Evolutionary conservation across 2,797 vertebrate species (phyloP).

Genomic region (Anas acuta): DNA sequence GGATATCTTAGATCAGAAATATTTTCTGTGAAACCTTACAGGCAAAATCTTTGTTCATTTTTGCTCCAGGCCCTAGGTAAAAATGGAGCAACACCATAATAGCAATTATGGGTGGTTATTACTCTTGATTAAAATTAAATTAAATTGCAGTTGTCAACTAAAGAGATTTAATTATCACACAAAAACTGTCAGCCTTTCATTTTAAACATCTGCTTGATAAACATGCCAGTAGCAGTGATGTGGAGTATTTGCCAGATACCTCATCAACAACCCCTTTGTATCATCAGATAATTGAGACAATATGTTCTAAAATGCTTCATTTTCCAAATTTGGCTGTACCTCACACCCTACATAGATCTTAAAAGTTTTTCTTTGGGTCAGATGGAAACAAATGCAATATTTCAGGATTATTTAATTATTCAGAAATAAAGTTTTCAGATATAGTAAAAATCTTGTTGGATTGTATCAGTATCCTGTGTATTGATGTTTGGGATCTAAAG

Average conservation of each 20-base stretch:
- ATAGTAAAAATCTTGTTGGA: background rate
- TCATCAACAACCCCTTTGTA: constrained; percentile 57
- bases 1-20: background rate
- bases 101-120: constrained; percentile 65
- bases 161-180: constrained; percentile 73
- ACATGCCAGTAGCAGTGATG: constrained; percentile 44
- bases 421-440: background rate
- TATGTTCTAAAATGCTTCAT: constrained; percentile 14
- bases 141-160: constrained; percentile 73
- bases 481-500: background rate
- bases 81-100: constrained; percentile 34
- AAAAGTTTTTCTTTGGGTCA: constrained; percentile 11
- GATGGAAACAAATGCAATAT: background rate
- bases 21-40: background rate
- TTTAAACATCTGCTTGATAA: constrained; percentile 74
- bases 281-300: constrained; percentile 29
- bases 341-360: background rate
- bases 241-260: constrained; percentile 63
- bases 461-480: background rate
- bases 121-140: constrained; percentile 79
- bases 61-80: background rate
- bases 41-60: background rate
- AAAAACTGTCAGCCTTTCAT: constrained; percentile 72
- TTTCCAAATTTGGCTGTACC: constrained; percentile 17
- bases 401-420: background rate